These are phyloP conservation scores for Porites evermanni DNA, from an alignment of 92 coral and sea anemone genomes.

Conservation along the genomic window DNA sequence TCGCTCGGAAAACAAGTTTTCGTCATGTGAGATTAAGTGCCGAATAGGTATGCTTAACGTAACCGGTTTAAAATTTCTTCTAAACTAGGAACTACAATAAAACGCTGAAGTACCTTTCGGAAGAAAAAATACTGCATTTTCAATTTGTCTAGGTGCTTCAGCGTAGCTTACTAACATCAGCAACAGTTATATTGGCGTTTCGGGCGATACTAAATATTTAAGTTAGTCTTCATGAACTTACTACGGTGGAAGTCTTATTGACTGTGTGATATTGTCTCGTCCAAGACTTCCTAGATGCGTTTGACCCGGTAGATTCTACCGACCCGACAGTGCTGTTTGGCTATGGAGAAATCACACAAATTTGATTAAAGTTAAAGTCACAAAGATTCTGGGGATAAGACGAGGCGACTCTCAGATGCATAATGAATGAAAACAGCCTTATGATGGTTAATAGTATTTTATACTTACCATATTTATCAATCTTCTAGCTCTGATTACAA, in stretches of 20 bases:
- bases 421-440: not conserved
- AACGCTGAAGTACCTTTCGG: no score
- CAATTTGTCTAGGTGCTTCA: no score
- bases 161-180: no score
- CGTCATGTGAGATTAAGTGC: no score
- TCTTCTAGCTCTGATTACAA: not conserved
- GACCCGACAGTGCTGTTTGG: constrained; percentile 94
- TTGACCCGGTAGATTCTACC: constrained; percentile 91
- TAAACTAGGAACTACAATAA: no score
- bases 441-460: not conserved
- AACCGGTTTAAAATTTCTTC: no score
- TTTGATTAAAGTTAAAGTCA: not conserved
- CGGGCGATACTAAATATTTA: not conserved
- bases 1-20: no score
- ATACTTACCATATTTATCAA: constrained; percentile 22
- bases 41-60: no score
- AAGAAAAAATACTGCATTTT: no score
- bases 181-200: not conserved
- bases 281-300: constrained; percentile 90
- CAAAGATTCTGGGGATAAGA: not conserved
- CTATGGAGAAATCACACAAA: constrained; percentile 42
- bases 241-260: constrained; percentile 96
- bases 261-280: constrained; percentile 95
- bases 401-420: not conserved
- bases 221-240: constrained; percentile 37